Conservation (phyloP, 2,888 invertebrate species). For the Seira sanloemensis region DNA sequence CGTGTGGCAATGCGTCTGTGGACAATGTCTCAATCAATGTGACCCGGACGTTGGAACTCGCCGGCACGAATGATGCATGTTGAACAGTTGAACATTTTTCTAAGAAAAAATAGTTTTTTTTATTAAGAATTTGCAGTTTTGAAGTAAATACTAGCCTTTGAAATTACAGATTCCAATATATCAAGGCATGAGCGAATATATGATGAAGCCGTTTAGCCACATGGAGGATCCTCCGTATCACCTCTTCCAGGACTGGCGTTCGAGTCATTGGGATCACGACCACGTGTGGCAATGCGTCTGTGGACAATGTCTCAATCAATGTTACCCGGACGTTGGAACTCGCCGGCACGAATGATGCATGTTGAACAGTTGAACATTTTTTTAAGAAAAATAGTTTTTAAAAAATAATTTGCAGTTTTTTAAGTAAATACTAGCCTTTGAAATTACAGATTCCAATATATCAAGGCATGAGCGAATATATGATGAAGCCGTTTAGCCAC, state of each 20-base stretch:
- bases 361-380: too few relatives aligned
- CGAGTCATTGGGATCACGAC: conserved; percentile 84
- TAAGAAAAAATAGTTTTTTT: too few relatives aligned
- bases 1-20: conserved; percentile 84
- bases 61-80: background rate
- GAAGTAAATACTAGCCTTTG: background rate
- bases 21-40: conserved; percentile 84
- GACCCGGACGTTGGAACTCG: conserved; percentile 76
- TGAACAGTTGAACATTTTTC: too few relatives aligned
- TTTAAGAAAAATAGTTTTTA: too few relatives aligned
- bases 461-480: conserved; percentile 59
- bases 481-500: conserved; percentile 77
- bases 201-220: conserved; percentile 77
- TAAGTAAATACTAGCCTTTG: too few relatives aligned
- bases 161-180: background rate
- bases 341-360: background rate
- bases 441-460: conserved; percentile 70
- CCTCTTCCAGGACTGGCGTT: conserved; percentile 75
- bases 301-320: conserved; percentile 83
- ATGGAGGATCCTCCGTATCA: conserved; percentile 74
- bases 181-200: conserved; percentile 58
- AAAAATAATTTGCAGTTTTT: too few relatives aligned
- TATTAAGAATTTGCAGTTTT: too few relatives aligned
- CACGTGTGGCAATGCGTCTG: conserved; percentile 84
- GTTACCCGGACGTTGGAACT: conserved; percentile 78